Evolutionary conservation across 2,888 invertebrate species (phyloP).

Genomic region (Masnerella sp.): DNA sequence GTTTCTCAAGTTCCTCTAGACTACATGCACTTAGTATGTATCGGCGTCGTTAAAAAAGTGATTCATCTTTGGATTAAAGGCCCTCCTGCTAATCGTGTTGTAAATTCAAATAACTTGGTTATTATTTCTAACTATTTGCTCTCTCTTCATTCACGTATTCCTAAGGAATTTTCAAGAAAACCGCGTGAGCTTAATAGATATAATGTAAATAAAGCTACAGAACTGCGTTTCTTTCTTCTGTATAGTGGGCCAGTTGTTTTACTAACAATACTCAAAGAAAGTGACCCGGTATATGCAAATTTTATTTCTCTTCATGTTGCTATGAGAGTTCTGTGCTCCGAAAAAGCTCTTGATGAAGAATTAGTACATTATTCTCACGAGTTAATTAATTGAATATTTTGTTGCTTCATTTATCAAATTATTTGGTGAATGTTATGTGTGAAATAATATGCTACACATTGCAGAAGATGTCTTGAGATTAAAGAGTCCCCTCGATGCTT

Average conservation of each 20-base stretch:
- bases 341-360: background rate
- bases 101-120: too few relatives aligned
- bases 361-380: background rate
- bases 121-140: too few relatives aligned
- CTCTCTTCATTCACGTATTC: background rate
- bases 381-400: background rate
- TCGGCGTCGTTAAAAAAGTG: background rate
- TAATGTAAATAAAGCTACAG: too few relatives aligned
- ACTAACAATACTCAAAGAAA: background rate
- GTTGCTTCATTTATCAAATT: background rate
- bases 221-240: background rate
- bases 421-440: constrained; percentile 10
- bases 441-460: constrained; percentile 7
- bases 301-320: constrained; percentile 8
- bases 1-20: constrained; percentile 34
- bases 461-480: constrained; percentile 3
- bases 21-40: too few relatives aligned
- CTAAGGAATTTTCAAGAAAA: constrained; percentile 11
- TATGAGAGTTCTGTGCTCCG: constrained; percentile 5
- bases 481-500: background rate
- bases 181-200: background rate
- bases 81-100: too few relatives aligned
- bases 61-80: too few relatives aligned
- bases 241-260: constrained; percentile 4
- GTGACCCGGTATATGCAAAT: background rate